Percentiles rank a stretch among this genome's conserved stretches.
phyloP scores from a whole-genome alignment of 2,797 vertebrate species.

The Xyrichtys novacula region DNA sequence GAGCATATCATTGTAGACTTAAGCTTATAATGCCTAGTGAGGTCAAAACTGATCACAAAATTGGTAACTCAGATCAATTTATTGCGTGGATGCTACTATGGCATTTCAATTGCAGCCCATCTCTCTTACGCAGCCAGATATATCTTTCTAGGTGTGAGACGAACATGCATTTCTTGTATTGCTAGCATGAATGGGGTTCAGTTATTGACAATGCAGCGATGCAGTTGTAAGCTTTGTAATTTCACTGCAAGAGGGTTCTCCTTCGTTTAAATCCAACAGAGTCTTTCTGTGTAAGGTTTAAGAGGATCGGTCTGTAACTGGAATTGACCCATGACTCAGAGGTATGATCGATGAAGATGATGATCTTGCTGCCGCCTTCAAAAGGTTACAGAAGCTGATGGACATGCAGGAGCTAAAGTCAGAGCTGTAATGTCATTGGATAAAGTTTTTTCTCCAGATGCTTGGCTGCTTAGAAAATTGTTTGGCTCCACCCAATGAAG shows the following conservation, averaged over 20 bases:
- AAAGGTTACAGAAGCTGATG: neutral
- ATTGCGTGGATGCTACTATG: slow-evolving; percentile 36
- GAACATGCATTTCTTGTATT: slow-evolving; percentile 34
- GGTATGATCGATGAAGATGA: no score
- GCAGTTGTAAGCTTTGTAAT: no score
- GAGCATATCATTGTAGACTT: slow-evolving; percentile 94
- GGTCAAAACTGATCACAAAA: slow-evolving; percentile 13
- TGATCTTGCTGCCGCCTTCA: neutral
- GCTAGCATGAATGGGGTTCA: slow-evolving; percentile 1
- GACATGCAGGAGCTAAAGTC: no score
- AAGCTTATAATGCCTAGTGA: slow-evolving; percentile 81
- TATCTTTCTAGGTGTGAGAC: slow-evolving; percentile 27
- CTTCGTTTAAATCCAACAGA: no score
- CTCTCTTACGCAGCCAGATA: slow-evolving; percentile 54
- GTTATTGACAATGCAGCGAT: neutral
- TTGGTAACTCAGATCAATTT: slow-evolving; percentile 5
- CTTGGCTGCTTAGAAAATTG: neutral
- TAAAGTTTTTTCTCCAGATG: neutral
- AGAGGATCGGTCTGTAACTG: no score
- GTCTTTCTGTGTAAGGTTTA: no score
- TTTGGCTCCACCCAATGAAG: neutral
- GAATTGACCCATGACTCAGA: no score
- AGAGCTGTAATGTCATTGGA: neutral
- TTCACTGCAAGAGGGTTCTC: no score
- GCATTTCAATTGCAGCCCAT: slow-evolving; percentile 35